phyloP scores from a whole-genome alignment of 2,888 invertebrate species.

The Troilus luridus region DNA sequence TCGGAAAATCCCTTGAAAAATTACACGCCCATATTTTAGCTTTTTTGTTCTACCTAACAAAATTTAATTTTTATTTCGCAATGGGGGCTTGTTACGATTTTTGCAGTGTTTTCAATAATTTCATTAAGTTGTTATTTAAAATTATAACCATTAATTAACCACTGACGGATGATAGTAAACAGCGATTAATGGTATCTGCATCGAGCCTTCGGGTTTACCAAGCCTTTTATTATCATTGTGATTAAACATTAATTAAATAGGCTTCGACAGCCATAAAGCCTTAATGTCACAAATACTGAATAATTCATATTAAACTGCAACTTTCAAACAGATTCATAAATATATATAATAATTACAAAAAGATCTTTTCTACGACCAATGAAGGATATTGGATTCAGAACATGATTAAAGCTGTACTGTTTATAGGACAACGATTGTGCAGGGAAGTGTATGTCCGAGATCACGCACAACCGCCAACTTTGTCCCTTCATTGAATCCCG shows the following conservation, averaged over 20 bases:
- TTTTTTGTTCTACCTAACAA: background rate
- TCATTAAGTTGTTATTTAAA: background rate
- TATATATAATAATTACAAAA: too few species aligned
- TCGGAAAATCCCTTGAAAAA: slow-evolving; percentile 9
- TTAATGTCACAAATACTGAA: background rate
- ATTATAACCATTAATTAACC: background rate
- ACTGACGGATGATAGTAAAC: too few species aligned
- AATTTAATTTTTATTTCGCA: background rate
- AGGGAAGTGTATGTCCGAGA: too few species aligned
- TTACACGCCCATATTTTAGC: background rate
- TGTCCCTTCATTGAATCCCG: too few species aligned
- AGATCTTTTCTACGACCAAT: too few species aligned
- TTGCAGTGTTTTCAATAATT: background rate
- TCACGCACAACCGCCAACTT: too few species aligned
- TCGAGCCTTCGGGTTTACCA: too few species aligned
- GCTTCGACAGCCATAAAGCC: background rate
- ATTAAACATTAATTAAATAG: background rate
- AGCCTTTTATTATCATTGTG: too few species aligned
- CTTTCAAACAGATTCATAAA: background rate
- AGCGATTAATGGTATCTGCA: too few species aligned
- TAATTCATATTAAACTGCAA: background rate
- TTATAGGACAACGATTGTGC: too few species aligned
- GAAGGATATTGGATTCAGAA: too few species aligned
- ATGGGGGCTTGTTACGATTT: background rate
- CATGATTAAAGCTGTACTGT: too few species aligned